Conservation (phyloP, 2,113 vertebrate species). For the Tyrannus savana region DNA sequence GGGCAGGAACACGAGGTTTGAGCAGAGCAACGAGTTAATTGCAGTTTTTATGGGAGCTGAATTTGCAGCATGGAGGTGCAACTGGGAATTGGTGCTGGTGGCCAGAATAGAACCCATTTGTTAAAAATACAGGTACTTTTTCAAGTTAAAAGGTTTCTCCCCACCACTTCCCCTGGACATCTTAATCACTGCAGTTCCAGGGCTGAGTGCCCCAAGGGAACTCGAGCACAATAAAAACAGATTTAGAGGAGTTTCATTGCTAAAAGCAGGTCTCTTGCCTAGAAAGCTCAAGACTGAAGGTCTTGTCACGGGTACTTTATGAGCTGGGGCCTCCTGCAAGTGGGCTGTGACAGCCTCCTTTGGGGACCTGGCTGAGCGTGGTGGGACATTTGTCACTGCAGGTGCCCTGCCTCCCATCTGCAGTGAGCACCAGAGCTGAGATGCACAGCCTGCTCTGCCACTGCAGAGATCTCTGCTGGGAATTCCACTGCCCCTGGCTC, state of each 20-base stretch:
- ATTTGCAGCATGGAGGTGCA: neutral
- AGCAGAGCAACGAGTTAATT: neutral
- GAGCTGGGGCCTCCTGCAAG: neutral
- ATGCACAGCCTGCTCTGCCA: too few relatives aligned
- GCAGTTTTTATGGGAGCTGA: neutral
- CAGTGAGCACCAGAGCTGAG: fast-evolving
- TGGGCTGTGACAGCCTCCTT: neutral
- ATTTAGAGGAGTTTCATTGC: neutral
- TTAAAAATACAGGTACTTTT: neutral
- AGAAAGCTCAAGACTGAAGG: neutral
- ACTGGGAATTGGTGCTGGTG: neutral
- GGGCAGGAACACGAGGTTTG: neutral
- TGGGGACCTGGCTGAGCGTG: neutral
- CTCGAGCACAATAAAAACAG: neutral
- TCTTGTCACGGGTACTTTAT: too few relatives aligned
- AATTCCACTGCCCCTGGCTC: neutral
- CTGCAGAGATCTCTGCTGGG: too few relatives aligned
- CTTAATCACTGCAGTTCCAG: neutral
- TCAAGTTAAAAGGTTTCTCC: neutral
- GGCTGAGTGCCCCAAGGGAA: neutral
- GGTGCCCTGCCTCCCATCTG: neutral
- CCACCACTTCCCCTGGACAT: neutral
- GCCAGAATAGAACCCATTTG: neutral
- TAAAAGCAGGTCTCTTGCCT: neutral
- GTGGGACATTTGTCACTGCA: neutral